Evolutionary conservation across 2,113 vertebrate species (phyloP), one percentile per base, ranked within the genome.

Genomic region (Chaetops frenatus): DNA sequence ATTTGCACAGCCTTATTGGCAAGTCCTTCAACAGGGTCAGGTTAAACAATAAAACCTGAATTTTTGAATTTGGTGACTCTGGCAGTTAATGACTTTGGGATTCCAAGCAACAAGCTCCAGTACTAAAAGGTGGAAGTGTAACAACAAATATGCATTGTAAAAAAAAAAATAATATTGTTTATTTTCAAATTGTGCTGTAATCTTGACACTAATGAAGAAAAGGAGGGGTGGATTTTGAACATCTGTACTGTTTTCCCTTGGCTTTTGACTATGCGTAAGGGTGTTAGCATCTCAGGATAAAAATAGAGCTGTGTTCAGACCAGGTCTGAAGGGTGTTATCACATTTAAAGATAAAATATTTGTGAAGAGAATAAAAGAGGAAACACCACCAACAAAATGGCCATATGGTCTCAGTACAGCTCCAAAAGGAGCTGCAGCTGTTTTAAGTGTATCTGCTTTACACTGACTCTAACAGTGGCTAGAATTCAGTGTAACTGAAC

Each of bases 391-490:
- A 85, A 58, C 16, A 77, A 77, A 95, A 73, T 77, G 84, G 36
- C 95, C 96, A 97, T 96, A 97, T 98, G 97, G 92, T 93, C 94
- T 96, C 79, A 84, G 88, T 29, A 71, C 57, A 89, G 60, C 71
- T 82, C 81, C 65, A 64, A 92, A 93, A 91, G 88, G 92, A 96
- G 71, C 92, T 94, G 93, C 95, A 97, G 90, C 96, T 97, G 93
- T 86, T 97, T 96, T 71, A 85, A 97, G 92, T 47, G 70, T 92
- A 54, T 96, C 94, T 97, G 94, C 83, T 97, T 86, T 77, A 96
- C 87, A 95, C 81, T 93, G 92, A 95, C 81, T 92, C 78, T 90
- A 50, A 62, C 58, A 90, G 72, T 74, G 93, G 93, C 77, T 92
- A 93, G 84, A 96, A 97, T 96, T 77, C 85, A 83, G 89, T 65